Evolutionary conservation across 2,113 vertebrate species (phyloP).

Genomic region (Aphelocoma coerulescens): DNA sequence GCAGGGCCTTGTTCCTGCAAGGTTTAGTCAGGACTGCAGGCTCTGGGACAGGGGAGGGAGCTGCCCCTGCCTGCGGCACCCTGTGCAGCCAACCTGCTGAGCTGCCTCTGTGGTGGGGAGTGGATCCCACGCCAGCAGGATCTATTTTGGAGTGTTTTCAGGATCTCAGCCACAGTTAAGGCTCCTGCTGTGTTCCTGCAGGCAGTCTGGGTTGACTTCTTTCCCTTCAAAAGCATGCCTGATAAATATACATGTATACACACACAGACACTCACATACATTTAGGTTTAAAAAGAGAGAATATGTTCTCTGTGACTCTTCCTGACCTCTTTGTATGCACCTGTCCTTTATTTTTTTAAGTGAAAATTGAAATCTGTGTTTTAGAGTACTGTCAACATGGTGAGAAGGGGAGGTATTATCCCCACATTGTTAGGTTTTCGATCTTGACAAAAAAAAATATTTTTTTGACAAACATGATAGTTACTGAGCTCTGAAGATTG

Average conservation of each 20-base stretch:
- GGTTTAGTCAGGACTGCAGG: background rate
- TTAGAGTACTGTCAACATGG: background rate
- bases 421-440: background rate
- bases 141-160: background rate
- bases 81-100: no score
- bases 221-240: background rate
- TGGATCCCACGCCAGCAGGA: accelerated
- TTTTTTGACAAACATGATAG: background rate
- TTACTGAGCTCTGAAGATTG: background rate
- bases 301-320: background rate
- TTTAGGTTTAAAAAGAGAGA: background rate
- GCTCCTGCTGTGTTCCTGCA: background rate
- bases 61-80: background rate
- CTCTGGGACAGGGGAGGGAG: background rate
- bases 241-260: background rate
- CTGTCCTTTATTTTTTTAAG: background rate
- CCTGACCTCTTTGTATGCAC: background rate
- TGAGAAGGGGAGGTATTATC: background rate
- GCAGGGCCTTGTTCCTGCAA: background rate
- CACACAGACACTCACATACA: no score
- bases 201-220: background rate
- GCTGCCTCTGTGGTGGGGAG: accelerated
- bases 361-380: background rate
- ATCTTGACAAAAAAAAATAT: background rate
- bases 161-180: background rate